Evolutionary conservation across 2,113 vertebrate species (phyloP), one percentile per base, ranked within the genome.

Genomic region (Syrrhaptes paradoxus): DNA sequence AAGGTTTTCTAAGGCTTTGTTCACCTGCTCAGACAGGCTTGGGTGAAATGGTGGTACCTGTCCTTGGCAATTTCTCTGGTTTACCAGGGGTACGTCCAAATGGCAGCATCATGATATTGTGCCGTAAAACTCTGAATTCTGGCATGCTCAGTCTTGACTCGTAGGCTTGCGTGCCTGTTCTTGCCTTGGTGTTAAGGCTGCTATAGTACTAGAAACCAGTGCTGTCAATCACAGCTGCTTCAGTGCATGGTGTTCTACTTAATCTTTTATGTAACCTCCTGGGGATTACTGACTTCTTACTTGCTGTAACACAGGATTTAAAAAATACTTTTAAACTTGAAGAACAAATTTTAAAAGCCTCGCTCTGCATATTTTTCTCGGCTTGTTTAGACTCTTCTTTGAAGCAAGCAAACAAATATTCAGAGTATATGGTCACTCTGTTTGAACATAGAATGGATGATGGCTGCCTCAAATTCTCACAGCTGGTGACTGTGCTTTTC

Each of bases 251-350:
- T 82, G 18, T 67, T 90, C 87, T 66, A 22, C 82, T 91, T 97
- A 96, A 83, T 76, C 90, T 91, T 95, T 97, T 96, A 95, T 71
- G 91, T 95, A 97, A 95, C 83, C 89, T 74, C 12, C 3, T 0
- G 66, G 63, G 59, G 95, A 95, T 94, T 97, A 94, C 14, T 67
- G 85, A 72, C 54, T 85, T 87, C 72, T 70, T 38, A 20, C 78
- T 85, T 67, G 28, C 63, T 49, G 48, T 54, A 93, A 72, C 26
- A 18, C 29, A 65, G 57, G 92, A 65, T 93, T 88, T 90, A 7
- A 77, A 68, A 86, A 11, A 15, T 10, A 11, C 51, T 62, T 81
- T 85, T 67, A 28, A 10, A 93, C 91, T 82, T 36, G n/a, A 59
- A 70, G 93, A 73, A 31, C 3, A 54, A 61, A 63, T 7, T 20